Evolutionary conservation across 2,888 invertebrate genomes (phyloP).

Genomic region (Choristoneura rosaceana): DNA sequence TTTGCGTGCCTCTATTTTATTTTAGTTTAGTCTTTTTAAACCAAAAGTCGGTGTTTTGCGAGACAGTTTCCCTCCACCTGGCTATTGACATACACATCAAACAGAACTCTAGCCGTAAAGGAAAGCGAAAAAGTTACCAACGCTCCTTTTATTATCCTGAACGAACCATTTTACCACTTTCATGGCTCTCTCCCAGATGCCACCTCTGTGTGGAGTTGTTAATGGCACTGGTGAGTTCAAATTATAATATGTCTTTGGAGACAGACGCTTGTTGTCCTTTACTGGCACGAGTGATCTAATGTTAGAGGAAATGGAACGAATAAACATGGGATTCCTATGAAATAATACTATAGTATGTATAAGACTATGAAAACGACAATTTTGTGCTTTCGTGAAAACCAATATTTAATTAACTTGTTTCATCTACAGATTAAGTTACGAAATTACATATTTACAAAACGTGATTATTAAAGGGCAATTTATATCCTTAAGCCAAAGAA

Average conservation of each 20-base stretch:
- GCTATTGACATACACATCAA: neutral
- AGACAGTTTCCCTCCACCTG: neutral
- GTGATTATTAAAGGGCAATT: too few species aligned
- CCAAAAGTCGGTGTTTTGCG: neutral
- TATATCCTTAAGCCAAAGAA: too few species aligned
- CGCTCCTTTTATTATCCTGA: neutral
- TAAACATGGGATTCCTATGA: too few species aligned
- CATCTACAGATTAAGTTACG: too few species aligned
- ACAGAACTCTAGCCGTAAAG: neutral
- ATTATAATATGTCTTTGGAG: neutral
- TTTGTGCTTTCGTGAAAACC: too few species aligned
- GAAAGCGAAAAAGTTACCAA: slow-evolving; percentile 11
- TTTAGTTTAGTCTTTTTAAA: too few species aligned
- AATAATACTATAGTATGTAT: too few species aligned
- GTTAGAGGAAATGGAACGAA: neutral
- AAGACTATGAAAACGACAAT: too few species aligned
- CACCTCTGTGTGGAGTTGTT: neutral
- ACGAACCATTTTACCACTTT: neutral
- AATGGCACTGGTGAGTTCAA: neutral
- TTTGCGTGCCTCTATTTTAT: neutral
- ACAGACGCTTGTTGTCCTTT: neutral
- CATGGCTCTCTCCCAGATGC: neutral
- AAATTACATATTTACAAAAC: too few species aligned
- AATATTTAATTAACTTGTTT: too few species aligned
- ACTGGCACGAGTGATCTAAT: neutral